Evolutionary conservation across 1,140 invertebrate species (phyloP).

Genomic region (Drosophila sp.): DNA sequence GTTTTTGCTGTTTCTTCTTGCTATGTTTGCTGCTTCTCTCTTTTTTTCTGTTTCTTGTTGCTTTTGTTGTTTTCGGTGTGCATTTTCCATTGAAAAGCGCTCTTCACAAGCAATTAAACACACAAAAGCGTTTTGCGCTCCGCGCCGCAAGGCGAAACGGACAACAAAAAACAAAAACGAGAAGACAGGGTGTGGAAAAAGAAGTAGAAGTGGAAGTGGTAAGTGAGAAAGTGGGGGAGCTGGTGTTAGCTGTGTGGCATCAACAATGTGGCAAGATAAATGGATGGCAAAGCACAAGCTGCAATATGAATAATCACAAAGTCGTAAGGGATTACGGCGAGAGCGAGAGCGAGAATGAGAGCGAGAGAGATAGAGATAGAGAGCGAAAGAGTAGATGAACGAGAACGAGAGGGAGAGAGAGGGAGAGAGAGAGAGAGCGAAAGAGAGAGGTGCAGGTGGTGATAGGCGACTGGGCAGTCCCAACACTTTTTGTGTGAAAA

Average conservation of each 20-base stretch:
- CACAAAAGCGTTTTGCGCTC: conserved; percentile 80
- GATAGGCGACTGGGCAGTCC: conserved; percentile 50
- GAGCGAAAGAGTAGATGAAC: background rate
- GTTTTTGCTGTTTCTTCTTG: conserved; percentile 7
- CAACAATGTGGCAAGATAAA: conserved; percentile 81
- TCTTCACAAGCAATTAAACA: conserved; percentile 83
- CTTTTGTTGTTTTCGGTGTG: conserved; percentile 52
- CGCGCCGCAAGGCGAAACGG: conserved; percentile 70
- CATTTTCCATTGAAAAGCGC: conserved; percentile 80
- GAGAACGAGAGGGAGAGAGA: background rate
- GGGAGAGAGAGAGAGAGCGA: background rate
- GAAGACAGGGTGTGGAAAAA: background rate
- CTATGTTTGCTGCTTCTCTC: conserved; percentile 1
- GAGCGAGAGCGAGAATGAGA: background rate
- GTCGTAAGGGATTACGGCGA: background rate
- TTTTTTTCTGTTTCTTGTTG: background rate
- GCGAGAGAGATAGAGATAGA: background rate
- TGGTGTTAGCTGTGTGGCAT: conserved; percentile 20
- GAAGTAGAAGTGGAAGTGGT: background rate
- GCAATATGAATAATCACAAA: conserved; percentile 77
- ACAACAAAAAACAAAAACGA: conserved; percentile 20
- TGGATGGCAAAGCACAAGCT: conserved; percentile 72
- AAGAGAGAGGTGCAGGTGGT: background rate
- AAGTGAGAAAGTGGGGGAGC: background rate
- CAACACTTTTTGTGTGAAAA: conserved; percentile 82